Conservation (phyloP, 2,888 invertebrate species). For the Asteroscopus sphinx region DNA sequence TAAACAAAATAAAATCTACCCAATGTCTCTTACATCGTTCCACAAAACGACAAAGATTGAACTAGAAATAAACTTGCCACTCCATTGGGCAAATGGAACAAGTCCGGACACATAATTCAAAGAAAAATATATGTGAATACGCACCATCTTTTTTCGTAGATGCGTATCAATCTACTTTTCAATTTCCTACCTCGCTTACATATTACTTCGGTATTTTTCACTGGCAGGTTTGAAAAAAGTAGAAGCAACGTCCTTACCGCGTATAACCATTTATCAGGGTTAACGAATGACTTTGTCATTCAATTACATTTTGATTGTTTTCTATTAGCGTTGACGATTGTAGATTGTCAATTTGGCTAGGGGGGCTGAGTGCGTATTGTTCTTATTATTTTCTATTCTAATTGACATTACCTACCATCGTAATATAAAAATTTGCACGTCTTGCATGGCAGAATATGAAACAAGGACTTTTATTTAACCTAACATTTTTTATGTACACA, state of each 20-base stretch:
- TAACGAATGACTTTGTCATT: no score
- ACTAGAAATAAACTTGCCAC: constrained; percentile 3
- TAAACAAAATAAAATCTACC: constrained; percentile 2
- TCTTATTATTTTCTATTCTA: no score
- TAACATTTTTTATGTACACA: no score
- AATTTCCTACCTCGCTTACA: constrained; percentile 49
- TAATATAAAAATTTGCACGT: no score
- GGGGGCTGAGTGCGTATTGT: no score
- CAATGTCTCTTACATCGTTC: not conserved
- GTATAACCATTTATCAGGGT: constrained; percentile 33
- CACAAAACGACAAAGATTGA: constrained; percentile 4
- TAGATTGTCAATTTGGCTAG: no score
- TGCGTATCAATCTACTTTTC: constrained; percentile 53
- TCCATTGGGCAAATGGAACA: constrained; percentile 11
- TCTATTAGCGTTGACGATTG: no score
- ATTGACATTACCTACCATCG: no score
- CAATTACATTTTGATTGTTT: no score
- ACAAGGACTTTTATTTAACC: no score
- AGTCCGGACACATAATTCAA: constrained; percentile 9
- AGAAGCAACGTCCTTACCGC: constrained; percentile 21
- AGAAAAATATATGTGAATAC: constrained; percentile 18
- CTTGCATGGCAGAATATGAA: no score
- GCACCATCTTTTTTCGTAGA: constrained; percentile 33
- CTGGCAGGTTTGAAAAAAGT: constrained; percentile 29
- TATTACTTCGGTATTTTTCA: constrained; percentile 36